These are phyloP conservation scores for Agrotis puta DNA, from an alignment of 2,888 invertebrate genomes.

Conservation along the genomic window DNA sequence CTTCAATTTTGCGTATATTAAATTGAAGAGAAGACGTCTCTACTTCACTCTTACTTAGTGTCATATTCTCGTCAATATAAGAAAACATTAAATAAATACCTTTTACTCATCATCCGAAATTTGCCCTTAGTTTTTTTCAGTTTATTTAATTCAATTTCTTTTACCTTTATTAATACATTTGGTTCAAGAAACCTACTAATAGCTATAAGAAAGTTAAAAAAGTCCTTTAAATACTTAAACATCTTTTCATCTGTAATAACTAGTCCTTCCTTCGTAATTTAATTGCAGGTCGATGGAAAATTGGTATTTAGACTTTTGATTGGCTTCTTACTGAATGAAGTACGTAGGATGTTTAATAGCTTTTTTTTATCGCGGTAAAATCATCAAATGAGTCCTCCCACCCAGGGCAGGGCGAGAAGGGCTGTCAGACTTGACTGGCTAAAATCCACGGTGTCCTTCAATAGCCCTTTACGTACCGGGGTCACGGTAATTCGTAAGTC, in stretches of 20 bases:
- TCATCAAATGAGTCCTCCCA: too few relatives aligned
- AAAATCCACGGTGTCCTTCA: too few relatives aligned
- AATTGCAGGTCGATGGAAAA: background rate
- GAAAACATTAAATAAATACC: background rate
- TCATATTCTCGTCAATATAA: background rate
- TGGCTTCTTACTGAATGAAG: background rate
- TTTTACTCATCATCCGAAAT: background rate
- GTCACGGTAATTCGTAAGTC: too few relatives aligned
- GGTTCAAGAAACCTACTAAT: background rate
- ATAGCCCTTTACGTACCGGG: too few relatives aligned
- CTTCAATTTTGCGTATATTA: too few relatives aligned
- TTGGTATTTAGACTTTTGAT: background rate
- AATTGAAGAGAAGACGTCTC: too few relatives aligned
- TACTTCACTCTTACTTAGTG: background rate
- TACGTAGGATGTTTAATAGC: too few relatives aligned
- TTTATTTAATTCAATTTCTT: slow-evolving; percentile 1
- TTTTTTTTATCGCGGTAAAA: too few relatives aligned
- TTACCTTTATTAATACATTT: background rate
- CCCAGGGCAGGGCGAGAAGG: too few relatives aligned
- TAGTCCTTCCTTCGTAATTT: background rate
- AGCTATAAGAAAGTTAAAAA: background rate
- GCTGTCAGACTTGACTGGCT: too few relatives aligned
- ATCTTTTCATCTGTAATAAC: background rate
- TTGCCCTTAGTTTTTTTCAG: too few relatives aligned
- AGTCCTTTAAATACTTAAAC: too few relatives aligned